Evolutionary conservation across 2,797 vertebrate genomes (phyloP).

Genomic region (Sebastes diploproa): DNA sequence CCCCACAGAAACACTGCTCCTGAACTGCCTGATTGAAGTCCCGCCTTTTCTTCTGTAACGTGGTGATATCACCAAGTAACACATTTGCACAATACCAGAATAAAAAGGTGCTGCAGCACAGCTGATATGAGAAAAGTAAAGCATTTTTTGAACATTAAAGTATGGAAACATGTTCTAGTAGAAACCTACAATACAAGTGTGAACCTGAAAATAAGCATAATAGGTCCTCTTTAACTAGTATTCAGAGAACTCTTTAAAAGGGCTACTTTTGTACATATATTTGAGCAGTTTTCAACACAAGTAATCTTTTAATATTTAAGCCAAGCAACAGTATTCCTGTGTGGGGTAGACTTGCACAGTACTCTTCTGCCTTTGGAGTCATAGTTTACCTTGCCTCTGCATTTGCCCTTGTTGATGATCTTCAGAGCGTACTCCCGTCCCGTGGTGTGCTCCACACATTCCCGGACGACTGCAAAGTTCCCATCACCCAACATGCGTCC

Average conservation of each 20-base stretch:
- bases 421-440: slow-evolving; percentile 95
- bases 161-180: too few species aligned
- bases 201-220: too few species aligned
- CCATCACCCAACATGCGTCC: slow-evolving; percentile 97
- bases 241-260: background rate
- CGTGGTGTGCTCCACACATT: slow-evolving; percentile 94
- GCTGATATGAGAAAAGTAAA: too few species aligned
- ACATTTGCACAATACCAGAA: too few species aligned
- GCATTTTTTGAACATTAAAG: too few species aligned
- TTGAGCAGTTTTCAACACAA: background rate
- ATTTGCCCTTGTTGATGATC: slow-evolving; percentile 99
- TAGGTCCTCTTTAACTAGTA: background rate
- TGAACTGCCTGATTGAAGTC: too few species aligned
- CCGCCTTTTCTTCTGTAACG: too few species aligned
- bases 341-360: background rate
- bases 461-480: slow-evolving; percentile 96
- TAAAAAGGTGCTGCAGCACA: background rate
- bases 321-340: background rate
- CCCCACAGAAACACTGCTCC: too few species aligned
- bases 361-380: background rate
- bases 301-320: background rate
- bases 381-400: slow-evolving; percentile 92
- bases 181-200: too few species aligned
- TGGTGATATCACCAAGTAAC: too few species aligned
- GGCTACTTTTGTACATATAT: background rate